These are phyloP conservation scores for Leucoraja erinaceus DNA, from an alignment of 2,113 vertebrate species.

Conservation along the genomic window DNA sequence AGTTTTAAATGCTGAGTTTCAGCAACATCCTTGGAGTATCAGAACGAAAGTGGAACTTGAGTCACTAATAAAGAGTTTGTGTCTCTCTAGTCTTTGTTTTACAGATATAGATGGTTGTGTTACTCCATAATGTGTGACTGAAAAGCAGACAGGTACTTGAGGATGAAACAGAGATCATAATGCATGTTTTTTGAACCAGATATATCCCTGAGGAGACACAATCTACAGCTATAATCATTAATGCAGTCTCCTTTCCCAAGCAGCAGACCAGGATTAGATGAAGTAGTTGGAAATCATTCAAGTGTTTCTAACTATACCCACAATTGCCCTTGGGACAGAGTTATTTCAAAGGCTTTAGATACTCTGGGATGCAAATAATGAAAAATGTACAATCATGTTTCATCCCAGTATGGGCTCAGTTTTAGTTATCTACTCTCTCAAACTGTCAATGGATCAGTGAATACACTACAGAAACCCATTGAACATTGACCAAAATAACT, in stretches of 20 bases:
- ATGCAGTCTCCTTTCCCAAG: background rate
- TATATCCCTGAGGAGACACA: background rate
- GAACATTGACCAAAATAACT: background rate
- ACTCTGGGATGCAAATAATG: background rate
- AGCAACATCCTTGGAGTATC: background rate
- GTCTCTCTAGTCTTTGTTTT: background rate
- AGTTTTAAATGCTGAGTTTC: background rate
- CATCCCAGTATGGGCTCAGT: background rate
- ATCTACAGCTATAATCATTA: constrained; percentile 4
- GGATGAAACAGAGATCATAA: constrained; percentile 20
- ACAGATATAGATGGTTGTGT: background rate
- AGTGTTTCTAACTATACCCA: background rate
- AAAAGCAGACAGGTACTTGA: constrained; percentile 32
- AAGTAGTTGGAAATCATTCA: constrained; percentile 11
- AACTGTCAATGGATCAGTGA: background rate
- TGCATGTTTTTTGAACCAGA: constrained; percentile 17
- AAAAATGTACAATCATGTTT: background rate
- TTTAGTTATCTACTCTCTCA: background rate
- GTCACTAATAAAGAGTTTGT: background rate
- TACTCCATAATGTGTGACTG: background rate
- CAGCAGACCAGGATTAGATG: background rate
- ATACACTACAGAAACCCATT: background rate
- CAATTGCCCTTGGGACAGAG: background rate
- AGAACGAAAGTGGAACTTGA: background rate
- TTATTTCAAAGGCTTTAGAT: background rate